Evolutionary conservation across 2,797 vertebrate genomes (phyloP).

Genomic region (Ficedula albicollis): DNA sequence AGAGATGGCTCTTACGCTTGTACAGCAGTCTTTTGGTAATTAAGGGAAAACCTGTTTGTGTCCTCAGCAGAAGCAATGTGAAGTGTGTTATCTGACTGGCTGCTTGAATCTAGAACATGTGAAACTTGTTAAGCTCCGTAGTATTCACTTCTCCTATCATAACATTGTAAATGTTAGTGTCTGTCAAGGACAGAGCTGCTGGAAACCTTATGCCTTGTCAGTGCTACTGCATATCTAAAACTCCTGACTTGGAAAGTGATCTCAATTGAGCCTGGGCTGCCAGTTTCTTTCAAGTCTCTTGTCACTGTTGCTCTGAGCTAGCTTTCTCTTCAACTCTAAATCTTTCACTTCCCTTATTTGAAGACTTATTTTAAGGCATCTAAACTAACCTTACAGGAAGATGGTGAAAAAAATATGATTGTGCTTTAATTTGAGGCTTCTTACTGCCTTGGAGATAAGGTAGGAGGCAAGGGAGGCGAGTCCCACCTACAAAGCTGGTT

Average conservation of each 20-base stretch:
- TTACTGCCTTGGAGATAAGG: not conserved
- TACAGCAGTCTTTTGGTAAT: not conserved
- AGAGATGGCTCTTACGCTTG: accelerated
- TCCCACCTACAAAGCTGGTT: not conserved
- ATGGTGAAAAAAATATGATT: not conserved
- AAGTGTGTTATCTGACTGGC: not conserved
- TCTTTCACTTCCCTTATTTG: not conserved
- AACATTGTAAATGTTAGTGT: not conserved
- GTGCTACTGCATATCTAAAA: not conserved
- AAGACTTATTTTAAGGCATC: not conserved
- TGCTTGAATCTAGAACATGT: not conserved
- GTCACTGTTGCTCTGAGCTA: not conserved
- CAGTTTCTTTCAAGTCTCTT: not conserved
- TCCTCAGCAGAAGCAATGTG: not conserved
- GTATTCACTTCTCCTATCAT: not conserved
- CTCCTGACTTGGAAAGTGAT: not conserved
- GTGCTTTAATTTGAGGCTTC: not conserved
- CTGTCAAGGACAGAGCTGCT: not conserved
- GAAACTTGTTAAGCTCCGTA: not conserved
- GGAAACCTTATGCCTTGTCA: not conserved
- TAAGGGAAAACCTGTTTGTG: not conserved
- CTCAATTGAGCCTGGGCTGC: not conserved
- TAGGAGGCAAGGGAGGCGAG: not conserved
- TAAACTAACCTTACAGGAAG: not conserved
- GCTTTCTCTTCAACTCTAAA: not conserved